Percentiles rank a stretch among this genome's conserved stretches.
phyloP scores from a whole-genome alignment of 2,888 invertebrate genomes.

The Erebia epiphron region DNA sequence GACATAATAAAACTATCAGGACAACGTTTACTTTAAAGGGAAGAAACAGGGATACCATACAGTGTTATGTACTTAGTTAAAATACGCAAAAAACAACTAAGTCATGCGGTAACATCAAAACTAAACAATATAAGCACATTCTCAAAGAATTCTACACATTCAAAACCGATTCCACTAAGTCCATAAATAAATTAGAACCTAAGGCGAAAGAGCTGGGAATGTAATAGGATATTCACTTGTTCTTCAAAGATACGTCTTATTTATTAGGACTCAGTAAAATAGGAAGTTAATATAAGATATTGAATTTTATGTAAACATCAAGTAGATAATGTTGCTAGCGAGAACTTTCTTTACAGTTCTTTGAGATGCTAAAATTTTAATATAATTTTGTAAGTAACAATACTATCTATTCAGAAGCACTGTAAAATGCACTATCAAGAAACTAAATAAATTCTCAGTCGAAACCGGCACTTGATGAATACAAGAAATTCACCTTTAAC shows the following conservation, averaged over 20 bases:
- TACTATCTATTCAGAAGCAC: not conserved
- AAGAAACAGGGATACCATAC: not conserved
- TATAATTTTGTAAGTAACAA: not conserved
- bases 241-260: not conserved
- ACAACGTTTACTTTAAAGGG: not conserved
- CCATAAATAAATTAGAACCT: not conserved
- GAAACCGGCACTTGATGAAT: not conserved
- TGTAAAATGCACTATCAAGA: not conserved
- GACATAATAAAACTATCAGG: not conserved
- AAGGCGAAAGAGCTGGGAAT: not conserved
- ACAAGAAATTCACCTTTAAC: not conserved
- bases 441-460: not conserved
- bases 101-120: conserved; percentile 7
- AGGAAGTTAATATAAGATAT: not conserved
- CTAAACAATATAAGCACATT: not conserved
- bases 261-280: conserved; percentile 8
- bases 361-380: not conserved
- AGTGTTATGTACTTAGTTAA: not conserved
- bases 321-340: not conserved
- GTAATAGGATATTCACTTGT: not conserved
- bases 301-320: not conserved
- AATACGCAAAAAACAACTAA: not conserved
- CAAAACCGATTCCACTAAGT: conserved; percentile 3
- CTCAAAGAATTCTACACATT: conserved; percentile 3
- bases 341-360: not conserved